Conservation (phyloP, 2,113 vertebrate genomes). For the Agelaius tricolor region DNA sequence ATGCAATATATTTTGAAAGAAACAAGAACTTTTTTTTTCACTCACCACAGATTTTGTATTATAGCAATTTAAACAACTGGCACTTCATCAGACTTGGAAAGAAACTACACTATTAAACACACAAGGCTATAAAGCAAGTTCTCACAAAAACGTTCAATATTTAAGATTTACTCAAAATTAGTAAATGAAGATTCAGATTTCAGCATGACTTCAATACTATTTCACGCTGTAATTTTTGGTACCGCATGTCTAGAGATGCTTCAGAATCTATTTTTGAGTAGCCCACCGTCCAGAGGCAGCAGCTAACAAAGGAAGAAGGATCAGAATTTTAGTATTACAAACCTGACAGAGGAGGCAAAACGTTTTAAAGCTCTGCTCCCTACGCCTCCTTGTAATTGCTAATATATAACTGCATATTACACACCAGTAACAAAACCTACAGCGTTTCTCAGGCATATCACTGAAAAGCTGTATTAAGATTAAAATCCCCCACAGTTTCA, state of each 20-base stretch:
- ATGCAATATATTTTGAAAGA: not conserved
- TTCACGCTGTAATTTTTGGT: not conserved
- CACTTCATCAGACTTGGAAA: not conserved
- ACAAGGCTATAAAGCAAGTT: not conserved
- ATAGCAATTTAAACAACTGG: not conserved
- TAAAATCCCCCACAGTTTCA: accelerated
- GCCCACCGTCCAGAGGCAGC: not conserved
- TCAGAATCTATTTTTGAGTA: not conserved
- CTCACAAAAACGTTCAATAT: not conserved
- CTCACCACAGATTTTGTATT: not conserved
- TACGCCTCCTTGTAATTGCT: not conserved
- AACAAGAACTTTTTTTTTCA: not conserved
- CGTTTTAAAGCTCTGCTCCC: not conserved
- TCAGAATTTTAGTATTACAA: not conserved
- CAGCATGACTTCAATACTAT: not conserved
- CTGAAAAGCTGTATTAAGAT: not conserved
- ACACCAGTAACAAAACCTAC: not conserved
- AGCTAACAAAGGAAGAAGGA: not conserved
- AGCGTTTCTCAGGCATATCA: not conserved
- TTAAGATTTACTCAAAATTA: not conserved
- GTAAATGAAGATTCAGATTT: not conserved
- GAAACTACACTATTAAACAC: not conserved
- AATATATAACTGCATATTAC: no score
- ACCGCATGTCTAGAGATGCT: not conserved
- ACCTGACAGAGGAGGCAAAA: not conserved